Evolutionary conservation across 2,113 vertebrate genomes (phyloP).

Genomic region (Sander vitreus): DNA sequence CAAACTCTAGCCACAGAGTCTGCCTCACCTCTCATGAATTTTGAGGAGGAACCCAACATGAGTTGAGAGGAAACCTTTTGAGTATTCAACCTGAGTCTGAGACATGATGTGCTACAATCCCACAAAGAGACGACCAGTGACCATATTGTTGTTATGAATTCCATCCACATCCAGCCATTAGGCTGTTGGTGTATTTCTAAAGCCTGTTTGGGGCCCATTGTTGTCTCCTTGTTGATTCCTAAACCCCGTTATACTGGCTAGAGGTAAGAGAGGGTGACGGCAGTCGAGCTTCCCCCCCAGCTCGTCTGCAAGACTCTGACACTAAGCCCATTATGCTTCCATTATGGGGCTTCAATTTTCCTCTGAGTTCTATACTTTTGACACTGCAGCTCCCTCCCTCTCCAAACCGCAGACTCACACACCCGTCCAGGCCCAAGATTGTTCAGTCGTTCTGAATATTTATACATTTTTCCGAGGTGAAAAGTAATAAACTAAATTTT

Average conservation of each 20-base stretch:
- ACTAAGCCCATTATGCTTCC: conserved; percentile 88
- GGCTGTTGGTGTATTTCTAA: conserved; percentile 70
- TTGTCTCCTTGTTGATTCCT: conserved; percentile 75
- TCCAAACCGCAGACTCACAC: conserved; percentile 72
- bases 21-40: conserved; percentile 47
- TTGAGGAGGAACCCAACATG: conserved; percentile 30
- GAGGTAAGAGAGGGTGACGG: conserved; percentile 81
- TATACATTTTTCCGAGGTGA: conserved; percentile 57
- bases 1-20: conserved; percentile 28
- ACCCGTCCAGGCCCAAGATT: conserved; percentile 13
- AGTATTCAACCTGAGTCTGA: conserved; percentile 71
- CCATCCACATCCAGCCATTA: conserved; percentile 74
- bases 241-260: conserved; percentile 71
- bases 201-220: conserved; percentile 72
- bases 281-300: conserved; percentile 56
- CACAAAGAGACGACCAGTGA: conserved; percentile 69
- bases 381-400: conserved; percentile 77
- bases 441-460: conserved; percentile 49
- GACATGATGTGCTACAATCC: conserved; percentile 64
- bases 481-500: conserved; percentile 59
- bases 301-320: conserved; percentile 83
- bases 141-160: conserved; percentile 72
- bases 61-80: conserved; percentile 56
- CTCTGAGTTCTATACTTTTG: conserved; percentile 83
- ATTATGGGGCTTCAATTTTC: conserved; percentile 85